Evolutionary conservation across 92 coral and sea anemone genomes (phyloP).

Genomic region (Epizoanthus stellaris): DNA sequence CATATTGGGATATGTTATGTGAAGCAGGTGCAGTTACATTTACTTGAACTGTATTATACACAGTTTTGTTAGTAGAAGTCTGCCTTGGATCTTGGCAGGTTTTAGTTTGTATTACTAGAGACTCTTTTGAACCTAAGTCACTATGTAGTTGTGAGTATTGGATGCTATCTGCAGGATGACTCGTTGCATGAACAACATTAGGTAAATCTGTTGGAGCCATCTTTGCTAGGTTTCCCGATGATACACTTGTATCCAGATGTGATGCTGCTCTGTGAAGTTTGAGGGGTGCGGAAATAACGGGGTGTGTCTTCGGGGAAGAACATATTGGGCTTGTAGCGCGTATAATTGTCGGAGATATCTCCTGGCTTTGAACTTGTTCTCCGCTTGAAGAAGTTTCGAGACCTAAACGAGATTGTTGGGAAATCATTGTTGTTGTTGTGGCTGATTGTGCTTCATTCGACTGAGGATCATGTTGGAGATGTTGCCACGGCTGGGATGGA

Average conservation of each 20-base stretch:
- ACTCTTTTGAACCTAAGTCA: too few species aligned
- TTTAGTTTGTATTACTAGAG: too few species aligned
- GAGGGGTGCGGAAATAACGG: neutral
- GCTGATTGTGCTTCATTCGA: neutral
- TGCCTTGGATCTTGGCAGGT: too few species aligned
- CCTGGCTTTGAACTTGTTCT: neutral
- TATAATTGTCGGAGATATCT: neutral
- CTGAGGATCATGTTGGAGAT: slow-evolving; percentile 10
- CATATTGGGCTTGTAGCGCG: neutral
- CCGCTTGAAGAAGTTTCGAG: neutral
- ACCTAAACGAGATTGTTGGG: neutral
- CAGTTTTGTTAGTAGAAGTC: too few species aligned
- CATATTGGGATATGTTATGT: too few species aligned
- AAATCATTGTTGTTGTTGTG: neutral
- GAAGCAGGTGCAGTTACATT: too few species aligned
- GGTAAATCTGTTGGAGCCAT: neutral
- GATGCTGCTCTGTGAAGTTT: neutral
- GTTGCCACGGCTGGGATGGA: slow-evolving; percentile 39
- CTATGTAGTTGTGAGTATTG: too few species aligned
- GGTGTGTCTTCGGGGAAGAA: neutral
- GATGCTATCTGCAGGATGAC: too few species aligned
- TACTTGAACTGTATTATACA: too few species aligned
- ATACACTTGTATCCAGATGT: neutral
- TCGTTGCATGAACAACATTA: too few species aligned
- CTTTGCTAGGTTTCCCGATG: neutral